Evolutionary conservation across 1,140 invertebrate genomes (phyloP), one percentile per base, ranked within the genome.

Genomic region (Rhyzopertha dominica): DNA sequence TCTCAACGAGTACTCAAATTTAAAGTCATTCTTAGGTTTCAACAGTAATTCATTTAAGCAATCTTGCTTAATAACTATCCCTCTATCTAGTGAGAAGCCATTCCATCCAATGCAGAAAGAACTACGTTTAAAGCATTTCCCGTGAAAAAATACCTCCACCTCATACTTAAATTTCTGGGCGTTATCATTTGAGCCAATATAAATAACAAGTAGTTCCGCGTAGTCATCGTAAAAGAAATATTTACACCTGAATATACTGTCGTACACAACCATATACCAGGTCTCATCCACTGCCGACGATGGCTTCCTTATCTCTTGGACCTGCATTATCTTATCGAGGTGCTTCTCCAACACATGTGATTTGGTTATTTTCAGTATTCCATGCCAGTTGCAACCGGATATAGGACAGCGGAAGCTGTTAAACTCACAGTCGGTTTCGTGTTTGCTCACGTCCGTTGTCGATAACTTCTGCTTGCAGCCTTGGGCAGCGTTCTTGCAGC

Each of bases 401-500:
- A 46, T 5, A 16, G 25, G 42, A 18, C 47, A 50, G 18, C 39
- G 10, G 2, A 45, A 24, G 7, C 34, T 23, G 4, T 28, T 38
- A 19, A 25, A 50, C 13, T n/a, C 13, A 23, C 47, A 50, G 28
- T 50, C 29, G 12, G 10, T n/a, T 29, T 38, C 9, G 9, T 50
- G 47, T n/a, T 28, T 16, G 13, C 39, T 20, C 14, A 38, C 29
- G 8, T 38, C 36, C 12, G 20, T 24, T 4, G 12, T 10, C 8
- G 14, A 7, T 13, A 38, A 23, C 12, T 38, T 14, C 3, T 13
- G 8, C 1, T 13, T 31, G 44, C 56, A 59, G 13, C 56, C 56
- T 28, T 45, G 49, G 4, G 38, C 32, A 19, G 32, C 39, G 19
- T 59, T 59, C 36, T 50, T 54, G 40, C 56, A 59, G 16, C 48